Base-by-base conservation (phyloP, 2,113 vertebrate species). In the Odobenus rosmarus region DNA sequence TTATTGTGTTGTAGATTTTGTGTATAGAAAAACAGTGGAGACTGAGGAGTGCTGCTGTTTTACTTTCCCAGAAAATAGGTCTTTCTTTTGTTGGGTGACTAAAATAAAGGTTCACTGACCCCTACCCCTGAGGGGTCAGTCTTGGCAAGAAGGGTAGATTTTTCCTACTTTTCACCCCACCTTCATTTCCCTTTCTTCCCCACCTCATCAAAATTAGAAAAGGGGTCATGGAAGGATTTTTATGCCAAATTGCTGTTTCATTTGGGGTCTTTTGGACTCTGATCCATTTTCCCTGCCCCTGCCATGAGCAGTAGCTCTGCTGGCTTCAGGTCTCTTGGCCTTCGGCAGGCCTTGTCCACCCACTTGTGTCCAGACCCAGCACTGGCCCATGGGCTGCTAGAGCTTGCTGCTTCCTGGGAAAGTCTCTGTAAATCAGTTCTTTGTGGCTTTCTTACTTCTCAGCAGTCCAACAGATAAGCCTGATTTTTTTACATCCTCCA, bases 381-480 rank as follows among this genome's bases (percentile, higher is more conserved):
- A 23, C 36, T 67, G 18, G 19, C 61, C 49, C 21, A 6, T 2
- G 24, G 23, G 39, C 31, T 64, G 21, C 79, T n/a, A 11, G 49
- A 53, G 36, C 59, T 31, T 5, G 0, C n/a, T 69, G 76, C 18
- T 53, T 64, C 71, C 49, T 26, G 49, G 46, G 18, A n/a, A 69
- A 67, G 28, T 46, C 18, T 64, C 46, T 77, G n/a, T 13, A 39
- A 77, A 26, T 31, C 71, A 15, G 9, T 19, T 67, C 36, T 42
- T 72, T 4, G 7, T 8, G 2, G 39, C 36, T 39, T 21, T 2
- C 74, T 31, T 33, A 31, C 18, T 71, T 21, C 31, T 16, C 18
- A 12, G 2, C 12, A 12, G 33, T 23, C 18, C 7, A 2, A 11
- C 18, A 3, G 57, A 51, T 3, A 15, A 2, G 46, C 3, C 18